Base-by-base conservation (phyloP, 1,140 invertebrate species). In the Aleiodes sp. region DNA sequence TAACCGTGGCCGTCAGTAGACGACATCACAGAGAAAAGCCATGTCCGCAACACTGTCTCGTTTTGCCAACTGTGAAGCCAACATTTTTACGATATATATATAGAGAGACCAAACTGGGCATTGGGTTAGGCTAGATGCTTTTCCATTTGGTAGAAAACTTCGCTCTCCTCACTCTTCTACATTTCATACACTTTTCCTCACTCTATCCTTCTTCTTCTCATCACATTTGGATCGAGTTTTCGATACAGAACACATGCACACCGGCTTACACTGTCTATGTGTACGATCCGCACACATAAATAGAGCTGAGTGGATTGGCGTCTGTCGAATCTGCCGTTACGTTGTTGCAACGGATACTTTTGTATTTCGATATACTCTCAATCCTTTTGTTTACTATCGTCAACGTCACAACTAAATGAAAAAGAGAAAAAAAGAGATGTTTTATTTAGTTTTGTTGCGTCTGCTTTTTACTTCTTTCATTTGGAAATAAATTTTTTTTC, bases 1-100 rank as follows among this genome's bases (percentile, higher is more conserved):
- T 60, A 35, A 21, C 59, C 16, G 46, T 37, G 29, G 19, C 2
- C 46, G 64, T 66, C 64, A 56, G 46, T 46, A 66, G 52, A 43
- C 46, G 64, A 66, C 46, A 26, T 37, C 31, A 56, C 57, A 46
- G 24, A 65, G 63, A 65, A 65, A 65, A 52, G 41, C 46, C 46
- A 52, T 52, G 46, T 52, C 46, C 46, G 46, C 46, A 52, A 52
- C 46, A 24, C 46, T 52, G 46, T 52, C 46, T 52, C 46, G 46
- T 52, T 52, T 52, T 16, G 19, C 21, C 46, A 24, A 52, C 46
- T 52, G 46, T n/a, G n/a, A n/a, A n/a, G n/a, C 46, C 46, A 52
- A 52, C 46, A 52, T 52, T 24, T 1, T 8, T 24, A 52, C 4
- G 9, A 16, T 52, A 52, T 52, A 52, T 21, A 52, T n/a, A n/a